These are phyloP conservation scores for Euproctis similis DNA, from an alignment of 2,888 invertebrate genomes.

Conservation along the genomic window DNA sequence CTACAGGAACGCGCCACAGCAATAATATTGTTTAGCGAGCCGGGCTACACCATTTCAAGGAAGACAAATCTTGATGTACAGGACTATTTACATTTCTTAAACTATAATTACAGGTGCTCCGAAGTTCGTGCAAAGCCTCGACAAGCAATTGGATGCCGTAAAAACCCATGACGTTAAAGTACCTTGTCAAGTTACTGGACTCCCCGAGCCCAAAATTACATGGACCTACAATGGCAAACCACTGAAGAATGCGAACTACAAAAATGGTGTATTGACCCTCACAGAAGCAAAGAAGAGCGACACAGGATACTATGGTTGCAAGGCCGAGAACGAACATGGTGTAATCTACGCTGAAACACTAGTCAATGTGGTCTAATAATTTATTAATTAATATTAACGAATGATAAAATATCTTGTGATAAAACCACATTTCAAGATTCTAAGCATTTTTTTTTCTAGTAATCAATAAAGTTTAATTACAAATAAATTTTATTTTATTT, in stretches of 20 bases:
- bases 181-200: slow-evolving; percentile 39
- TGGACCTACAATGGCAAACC: slow-evolving; percentile 46
- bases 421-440: no score
- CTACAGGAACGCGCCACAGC: no score
- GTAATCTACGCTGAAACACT: slow-evolving; percentile 37
- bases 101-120: slow-evolving; percentile 35
- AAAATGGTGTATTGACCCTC: slow-evolving; percentile 36
- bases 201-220: slow-evolving; percentile 32
- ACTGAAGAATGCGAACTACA: slow-evolving; percentile 20
- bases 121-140: slow-evolving; percentile 30
- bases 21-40: no score
- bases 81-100: no score
- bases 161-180: slow-evolving; percentile 40
- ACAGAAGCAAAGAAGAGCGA: slow-evolving; percentile 36
- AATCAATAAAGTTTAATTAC: no score
- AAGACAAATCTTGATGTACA: no score
- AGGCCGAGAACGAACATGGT: slow-evolving; percentile 38
- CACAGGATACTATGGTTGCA: slow-evolving; percentile 55
- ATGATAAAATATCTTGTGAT: no score
- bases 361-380: slow-evolving; percentile 17
- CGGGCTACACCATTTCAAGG: no score
- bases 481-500: no score
- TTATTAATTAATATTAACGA: no score
- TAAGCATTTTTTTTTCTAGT: no score
- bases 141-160: slow-evolving; percentile 26